Conservation (phyloP, 1,140 invertebrate species). For the Apocrypta bakeri region DNA sequence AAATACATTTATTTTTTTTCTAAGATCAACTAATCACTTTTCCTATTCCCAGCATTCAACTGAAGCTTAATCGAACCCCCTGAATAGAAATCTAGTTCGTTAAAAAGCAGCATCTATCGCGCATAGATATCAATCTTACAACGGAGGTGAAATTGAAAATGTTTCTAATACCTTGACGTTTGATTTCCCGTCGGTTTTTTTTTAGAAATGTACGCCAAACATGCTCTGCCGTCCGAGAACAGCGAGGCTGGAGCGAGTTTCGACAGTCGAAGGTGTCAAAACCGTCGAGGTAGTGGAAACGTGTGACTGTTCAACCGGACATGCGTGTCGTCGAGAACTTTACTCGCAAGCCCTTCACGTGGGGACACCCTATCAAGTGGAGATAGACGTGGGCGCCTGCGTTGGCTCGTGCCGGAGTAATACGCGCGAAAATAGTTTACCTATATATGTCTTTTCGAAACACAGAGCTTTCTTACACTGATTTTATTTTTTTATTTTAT, state of each 20-base stretch:
- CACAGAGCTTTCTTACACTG: background rate
- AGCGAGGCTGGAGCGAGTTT: constrained; percentile 70
- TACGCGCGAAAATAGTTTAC: background rate
- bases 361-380: constrained; percentile 73
- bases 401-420: constrained; percentile 60
- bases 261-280: constrained; percentile 71
- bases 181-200: background rate
- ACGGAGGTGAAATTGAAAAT: no score
- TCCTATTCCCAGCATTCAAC: no score
- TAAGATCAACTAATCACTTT: no score
- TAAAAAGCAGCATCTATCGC: no score
- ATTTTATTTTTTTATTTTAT: constrained; percentile 28
- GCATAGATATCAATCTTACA: no score
- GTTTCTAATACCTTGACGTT: background rate
- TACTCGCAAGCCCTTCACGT: constrained; percentile 70
- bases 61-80: no score
- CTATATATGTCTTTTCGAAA: background rate
- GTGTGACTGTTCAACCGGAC: constrained; percentile 69
- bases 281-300: constrained; percentile 70
- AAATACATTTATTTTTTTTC: no score
- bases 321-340: constrained; percentile 68
- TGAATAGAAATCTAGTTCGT: no score
- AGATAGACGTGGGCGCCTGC: constrained; percentile 73
- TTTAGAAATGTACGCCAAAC: constrained; percentile 68
- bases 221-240: constrained; percentile 67